Evolutionary conservation across 2,113 vertebrate species (phyloP).

Genomic region (Seriola dumerili): DNA sequence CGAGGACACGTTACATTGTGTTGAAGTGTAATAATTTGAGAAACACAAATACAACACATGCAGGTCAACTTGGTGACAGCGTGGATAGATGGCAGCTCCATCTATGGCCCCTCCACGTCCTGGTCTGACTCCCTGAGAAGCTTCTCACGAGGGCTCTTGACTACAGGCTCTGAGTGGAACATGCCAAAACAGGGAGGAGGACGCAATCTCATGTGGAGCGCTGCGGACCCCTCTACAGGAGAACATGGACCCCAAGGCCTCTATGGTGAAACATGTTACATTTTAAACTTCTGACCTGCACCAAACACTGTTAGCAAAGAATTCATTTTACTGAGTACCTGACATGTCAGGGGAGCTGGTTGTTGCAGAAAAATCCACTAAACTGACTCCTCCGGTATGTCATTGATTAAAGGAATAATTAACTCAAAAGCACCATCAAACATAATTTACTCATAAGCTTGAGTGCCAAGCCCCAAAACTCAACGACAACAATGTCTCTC

Average conservation of each 20-base stretch:
- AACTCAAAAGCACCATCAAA: background rate
- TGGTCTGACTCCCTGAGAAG: slow-evolving; percentile 92
- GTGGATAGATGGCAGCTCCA: slow-evolving; percentile 97
- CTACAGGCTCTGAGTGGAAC: slow-evolving; percentile 69
- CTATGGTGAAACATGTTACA: slow-evolving; percentile 61
- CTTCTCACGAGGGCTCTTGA: slow-evolving; percentile 88
- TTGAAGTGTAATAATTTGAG: background rate
- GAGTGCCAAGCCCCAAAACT: background rate
- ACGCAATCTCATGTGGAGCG: slow-evolving; percentile 88
- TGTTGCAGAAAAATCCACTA: too few relatives aligned
- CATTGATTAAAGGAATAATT: background rate
- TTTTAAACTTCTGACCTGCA: background rate
- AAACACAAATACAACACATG: slow-evolving; percentile 20
- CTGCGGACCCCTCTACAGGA: slow-evolving; percentile 87
- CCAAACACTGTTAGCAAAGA: background rate
- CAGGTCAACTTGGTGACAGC: slow-evolving; percentile 92
- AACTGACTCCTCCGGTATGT: background rate
- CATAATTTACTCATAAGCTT: background rate
- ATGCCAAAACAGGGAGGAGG: slow-evolving; percentile 82
- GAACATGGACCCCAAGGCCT: slow-evolving; percentile 77
- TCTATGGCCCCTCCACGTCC: slow-evolving; percentile 93
- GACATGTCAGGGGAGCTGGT: background rate
- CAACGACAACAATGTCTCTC: background rate
- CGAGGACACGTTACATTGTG: background rate
- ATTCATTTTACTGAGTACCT: background rate